Conservation (phyloP, 2,797 vertebrate species). For the Oophaga sylvatica region DNA sequence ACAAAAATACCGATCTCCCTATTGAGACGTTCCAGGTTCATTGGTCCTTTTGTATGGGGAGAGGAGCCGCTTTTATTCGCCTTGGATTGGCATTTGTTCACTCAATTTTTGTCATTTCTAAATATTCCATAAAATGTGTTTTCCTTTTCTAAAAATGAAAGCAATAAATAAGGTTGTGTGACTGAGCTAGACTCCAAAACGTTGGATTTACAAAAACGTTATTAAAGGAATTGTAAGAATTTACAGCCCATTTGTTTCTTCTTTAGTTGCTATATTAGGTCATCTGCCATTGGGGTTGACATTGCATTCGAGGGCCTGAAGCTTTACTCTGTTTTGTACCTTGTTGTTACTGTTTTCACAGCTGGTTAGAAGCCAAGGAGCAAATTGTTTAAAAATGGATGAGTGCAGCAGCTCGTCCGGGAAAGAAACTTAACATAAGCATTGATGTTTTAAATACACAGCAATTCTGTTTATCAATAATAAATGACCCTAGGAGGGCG, state of each 20-base stretch:
- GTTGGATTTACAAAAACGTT: background rate
- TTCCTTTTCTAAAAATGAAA: background rate
- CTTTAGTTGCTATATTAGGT: constrained; percentile 1
- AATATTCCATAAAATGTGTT: background rate
- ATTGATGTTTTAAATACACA: constrained; percentile 73
- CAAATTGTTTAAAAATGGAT: constrained; percentile 71
- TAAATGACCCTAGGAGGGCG: constrained; percentile 39
- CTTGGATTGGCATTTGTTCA: background rate
- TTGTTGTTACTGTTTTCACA: constrained; percentile 41
- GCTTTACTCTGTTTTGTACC: constrained; percentile 18
- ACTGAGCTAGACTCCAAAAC: background rate
- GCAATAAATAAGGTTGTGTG: background rate
- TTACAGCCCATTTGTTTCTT: background rate
- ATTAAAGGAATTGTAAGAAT: background rate
- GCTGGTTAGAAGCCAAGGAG: constrained; percentile 59
- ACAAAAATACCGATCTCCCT: background rate
- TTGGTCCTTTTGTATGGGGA: background rate
- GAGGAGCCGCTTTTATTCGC: background rate
- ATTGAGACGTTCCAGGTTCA: background rate
- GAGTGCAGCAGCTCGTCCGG: constrained; percentile 65
- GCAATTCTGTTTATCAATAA: constrained; percentile 54
- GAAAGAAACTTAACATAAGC: constrained; percentile 69
- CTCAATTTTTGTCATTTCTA: background rate
- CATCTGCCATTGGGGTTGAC: constrained; percentile 3
- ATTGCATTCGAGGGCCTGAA: constrained; percentile 24